These are phyloP conservation scores for Monomorium pharaonis DNA, from an alignment of 1,140 invertebrate species.

Conservation along the genomic window DNA sequence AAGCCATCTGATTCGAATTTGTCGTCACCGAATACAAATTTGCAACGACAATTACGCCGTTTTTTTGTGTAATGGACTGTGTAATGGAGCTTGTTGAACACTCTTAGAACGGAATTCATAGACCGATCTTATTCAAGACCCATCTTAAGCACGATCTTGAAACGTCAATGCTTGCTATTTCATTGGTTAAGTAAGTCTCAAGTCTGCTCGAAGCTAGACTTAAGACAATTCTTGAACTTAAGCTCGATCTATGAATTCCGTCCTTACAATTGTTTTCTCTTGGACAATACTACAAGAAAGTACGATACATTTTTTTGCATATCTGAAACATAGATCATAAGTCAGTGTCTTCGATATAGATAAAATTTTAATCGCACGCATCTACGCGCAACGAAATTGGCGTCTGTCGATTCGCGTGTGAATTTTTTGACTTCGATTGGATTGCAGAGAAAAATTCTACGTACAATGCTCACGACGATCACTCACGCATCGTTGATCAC, in stretches of 20 bases:
- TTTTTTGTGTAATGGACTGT: neutral
- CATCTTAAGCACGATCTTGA: too few relatives aligned
- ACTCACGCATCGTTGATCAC: constrained; percentile 2
- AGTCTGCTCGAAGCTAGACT: too few relatives aligned
- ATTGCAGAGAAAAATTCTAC: constrained; percentile 9
- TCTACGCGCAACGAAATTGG: neutral
- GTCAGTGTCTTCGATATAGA: neutral
- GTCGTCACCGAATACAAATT: neutral
- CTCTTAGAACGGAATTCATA: too few relatives aligned
- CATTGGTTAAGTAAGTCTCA: too few relatives aligned
- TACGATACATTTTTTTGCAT: neutral
- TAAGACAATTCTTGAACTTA: too few relatives aligned
- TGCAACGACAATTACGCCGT: neutral
- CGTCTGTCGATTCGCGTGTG: neutral
- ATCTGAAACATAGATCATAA: neutral
- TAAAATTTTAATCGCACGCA: neutral
- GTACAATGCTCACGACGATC: neutral
- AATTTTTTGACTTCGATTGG: constrained; percentile 23
- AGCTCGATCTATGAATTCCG: too few relatives aligned
- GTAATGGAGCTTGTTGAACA: neutral
- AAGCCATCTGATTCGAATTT: neutral
- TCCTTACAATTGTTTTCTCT: neutral
- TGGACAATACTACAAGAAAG: neutral
- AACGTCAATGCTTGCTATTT: too few relatives aligned
- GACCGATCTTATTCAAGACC: too few relatives aligned